Conservation (phyloP, 2,888 invertebrate species). For the Chamaedrilus cognettii region DNA sequence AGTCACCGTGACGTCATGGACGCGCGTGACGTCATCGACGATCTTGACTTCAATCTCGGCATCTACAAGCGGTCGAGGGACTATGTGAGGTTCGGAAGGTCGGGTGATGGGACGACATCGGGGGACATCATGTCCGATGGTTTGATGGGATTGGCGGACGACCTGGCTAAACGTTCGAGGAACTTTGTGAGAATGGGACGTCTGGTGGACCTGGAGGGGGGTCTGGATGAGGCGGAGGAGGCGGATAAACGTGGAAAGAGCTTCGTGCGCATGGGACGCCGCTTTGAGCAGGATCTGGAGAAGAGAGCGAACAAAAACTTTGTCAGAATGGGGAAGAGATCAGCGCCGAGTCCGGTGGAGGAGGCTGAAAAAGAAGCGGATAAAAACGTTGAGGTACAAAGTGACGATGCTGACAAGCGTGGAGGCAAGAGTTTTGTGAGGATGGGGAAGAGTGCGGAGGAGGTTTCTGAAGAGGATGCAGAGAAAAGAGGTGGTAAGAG, state of each 20-base stretch:
- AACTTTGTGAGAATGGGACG: constrained; percentile 1
- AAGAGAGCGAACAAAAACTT: background rate
- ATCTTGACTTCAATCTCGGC: too few species aligned
- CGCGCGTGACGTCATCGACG: too few species aligned
- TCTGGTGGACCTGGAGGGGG: too few species aligned
- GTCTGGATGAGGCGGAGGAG: background rate
- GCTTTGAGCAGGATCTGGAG: background rate
- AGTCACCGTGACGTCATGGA: too few species aligned
- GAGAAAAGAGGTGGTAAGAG: background rate
- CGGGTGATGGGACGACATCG: too few species aligned
- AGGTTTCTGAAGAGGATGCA: background rate
- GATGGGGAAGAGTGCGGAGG: background rate
- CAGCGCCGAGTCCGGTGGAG: background rate
- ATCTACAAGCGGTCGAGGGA: too few species aligned
- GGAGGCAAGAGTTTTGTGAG: background rate
- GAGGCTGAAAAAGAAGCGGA: background rate
- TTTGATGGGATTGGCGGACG: too few species aligned
- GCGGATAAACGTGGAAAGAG: background rate
- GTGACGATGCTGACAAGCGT: background rate
- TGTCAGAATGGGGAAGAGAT: constrained; percentile 1
- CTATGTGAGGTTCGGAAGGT: background rate
- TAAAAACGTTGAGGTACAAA: background rate
- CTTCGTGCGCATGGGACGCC: background rate
- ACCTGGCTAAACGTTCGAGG: too few species aligned
- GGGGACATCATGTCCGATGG: too few species aligned